A percentile compares a stretch with the other conserved stretches of the same genome.
Evolutionary conservation across 2,113 vertebrate genomes (phyloP).

Genomic region (Thamnaconus septentrionalis): DNA sequence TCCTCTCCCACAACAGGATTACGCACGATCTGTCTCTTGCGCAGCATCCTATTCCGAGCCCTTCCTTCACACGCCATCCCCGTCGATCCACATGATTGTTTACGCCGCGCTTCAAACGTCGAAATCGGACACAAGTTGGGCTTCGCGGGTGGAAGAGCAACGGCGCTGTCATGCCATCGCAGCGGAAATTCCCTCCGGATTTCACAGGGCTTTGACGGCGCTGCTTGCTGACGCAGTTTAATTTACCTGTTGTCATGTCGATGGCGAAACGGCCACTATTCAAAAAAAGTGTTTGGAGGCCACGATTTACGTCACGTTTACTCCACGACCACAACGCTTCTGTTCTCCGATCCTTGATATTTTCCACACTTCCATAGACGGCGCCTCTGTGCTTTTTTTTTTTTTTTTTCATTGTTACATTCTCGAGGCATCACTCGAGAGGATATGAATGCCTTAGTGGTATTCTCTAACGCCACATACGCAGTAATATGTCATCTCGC

Average conservation of each 20-base stretch:
- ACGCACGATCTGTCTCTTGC: slow-evolving; percentile 72
- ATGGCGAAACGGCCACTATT: slow-evolving; percentile 39
- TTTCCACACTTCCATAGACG: slow-evolving; percentile 24
- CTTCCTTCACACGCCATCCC: slow-evolving; percentile 65
- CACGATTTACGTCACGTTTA: neutral
- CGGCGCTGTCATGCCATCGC: slow-evolving; percentile 28
- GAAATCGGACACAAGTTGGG: slow-evolving; percentile 12
- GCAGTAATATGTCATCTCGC: slow-evolving; percentile 41
- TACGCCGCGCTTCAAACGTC: slow-evolving; percentile 42
- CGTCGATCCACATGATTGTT: slow-evolving; percentile 55
- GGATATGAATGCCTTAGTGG: slow-evolving; percentile 57
- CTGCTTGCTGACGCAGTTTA: slow-evolving; percentile 77
- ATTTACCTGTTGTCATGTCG: slow-evolving; percentile 73
- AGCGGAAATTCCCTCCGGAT: slow-evolving; percentile 67
- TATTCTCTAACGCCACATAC: slow-evolving; percentile 65
- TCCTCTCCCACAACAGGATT: slow-evolving; percentile 66
- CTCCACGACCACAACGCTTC: slow-evolving; percentile 13
- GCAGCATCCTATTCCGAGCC: slow-evolving; percentile 75
- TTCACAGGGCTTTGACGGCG: slow-evolving; percentile 49
- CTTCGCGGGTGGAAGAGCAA: slow-evolving; percentile 6
- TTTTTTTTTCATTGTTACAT: slow-evolving; percentile 27
- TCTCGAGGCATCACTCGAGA: slow-evolving; percentile 15
- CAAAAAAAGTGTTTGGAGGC: neutral
- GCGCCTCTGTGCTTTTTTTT: neutral
- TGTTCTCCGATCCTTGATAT: slow-evolving; percentile 1